phyloP scores from a whole-genome alignment of 2,888 invertebrate species.

The Hirtodrosophila trivittata region DNA sequence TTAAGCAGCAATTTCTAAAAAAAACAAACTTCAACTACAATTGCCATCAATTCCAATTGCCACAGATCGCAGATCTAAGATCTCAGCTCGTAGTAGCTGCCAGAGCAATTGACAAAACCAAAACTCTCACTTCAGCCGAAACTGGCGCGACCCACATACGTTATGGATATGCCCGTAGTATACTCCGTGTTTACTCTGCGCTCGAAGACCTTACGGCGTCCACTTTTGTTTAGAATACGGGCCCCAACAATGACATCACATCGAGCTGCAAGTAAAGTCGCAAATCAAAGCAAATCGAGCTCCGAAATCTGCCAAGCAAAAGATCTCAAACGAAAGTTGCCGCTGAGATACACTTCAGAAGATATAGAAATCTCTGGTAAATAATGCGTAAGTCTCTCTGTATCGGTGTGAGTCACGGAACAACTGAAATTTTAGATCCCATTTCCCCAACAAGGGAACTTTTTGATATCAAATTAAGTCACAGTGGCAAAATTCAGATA shows the following conservation, averaged over 20 bases:
- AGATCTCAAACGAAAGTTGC: conserved; percentile 7
- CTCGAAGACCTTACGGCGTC: conserved; percentile 44
- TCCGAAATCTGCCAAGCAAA: conserved; percentile 24
- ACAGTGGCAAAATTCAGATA: no score
- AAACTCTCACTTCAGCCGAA: conserved; percentile 42
- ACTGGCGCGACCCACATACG: conserved; percentile 60
- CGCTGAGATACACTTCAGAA: conserved; percentile 12
- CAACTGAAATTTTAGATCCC: no score
- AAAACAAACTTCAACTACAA: conserved; percentile 65
- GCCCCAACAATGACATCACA: conserved; percentile 63
- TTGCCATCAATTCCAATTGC: conserved; percentile 66
- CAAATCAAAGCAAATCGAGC: conserved; percentile 57
- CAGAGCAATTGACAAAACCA: conserved; percentile 65
- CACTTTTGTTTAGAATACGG: conserved; percentile 45
- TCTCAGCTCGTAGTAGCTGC: conserved; percentile 28
- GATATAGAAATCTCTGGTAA: not conserved
- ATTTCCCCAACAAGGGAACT: no score
- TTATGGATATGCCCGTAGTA: conserved; percentile 17
- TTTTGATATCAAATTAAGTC: no score
- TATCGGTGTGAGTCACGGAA: no score
- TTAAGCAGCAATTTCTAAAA: conserved; percentile 54
- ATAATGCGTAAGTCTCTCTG: no score
- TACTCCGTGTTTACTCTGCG: conserved; percentile 8
- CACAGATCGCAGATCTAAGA: conserved; percentile 37
- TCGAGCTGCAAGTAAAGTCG: conserved; percentile 26